Conservation (phyloP, 2,888 invertebrate genomes). For the Zelleria hepariella region DNA sequence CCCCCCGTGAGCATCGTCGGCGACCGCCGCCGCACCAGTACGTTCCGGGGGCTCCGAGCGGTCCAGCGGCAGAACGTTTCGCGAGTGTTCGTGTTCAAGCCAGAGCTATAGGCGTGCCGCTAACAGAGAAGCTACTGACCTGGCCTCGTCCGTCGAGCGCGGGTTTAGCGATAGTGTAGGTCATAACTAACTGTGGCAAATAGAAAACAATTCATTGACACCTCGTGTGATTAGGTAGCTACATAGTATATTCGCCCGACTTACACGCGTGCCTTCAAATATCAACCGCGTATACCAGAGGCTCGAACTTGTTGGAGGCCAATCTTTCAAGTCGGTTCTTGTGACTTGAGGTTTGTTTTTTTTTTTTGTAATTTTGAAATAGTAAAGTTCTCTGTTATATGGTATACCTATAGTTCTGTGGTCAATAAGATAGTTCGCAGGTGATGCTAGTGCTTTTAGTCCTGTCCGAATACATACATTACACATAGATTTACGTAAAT, state of each 20-base stretch:
- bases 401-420: neutral
- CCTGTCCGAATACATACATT: neutral
- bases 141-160: neutral
- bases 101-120: neutral
- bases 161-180: neutral
- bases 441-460: neutral
- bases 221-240: neutral
- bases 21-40: neutral
- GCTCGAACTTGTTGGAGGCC: neutral
- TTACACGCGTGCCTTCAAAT: neutral
- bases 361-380: neutral
- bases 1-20: neutral
- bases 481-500: neutral
- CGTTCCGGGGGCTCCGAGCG: conserved; percentile 10
- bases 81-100: conserved; percentile 41
- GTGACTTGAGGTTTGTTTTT: neutral
- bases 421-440: neutral
- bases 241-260: neutral
- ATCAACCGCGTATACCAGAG: neutral
- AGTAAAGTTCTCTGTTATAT: neutral
- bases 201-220: neutral
- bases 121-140: neutral
- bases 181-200: neutral
- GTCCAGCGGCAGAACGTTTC: conserved; percentile 56
- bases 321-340: neutral